Evolutionary conservation across 2,888 invertebrate genomes (phyloP).

Genomic region (Leptinotarsa rubiginosa): DNA sequence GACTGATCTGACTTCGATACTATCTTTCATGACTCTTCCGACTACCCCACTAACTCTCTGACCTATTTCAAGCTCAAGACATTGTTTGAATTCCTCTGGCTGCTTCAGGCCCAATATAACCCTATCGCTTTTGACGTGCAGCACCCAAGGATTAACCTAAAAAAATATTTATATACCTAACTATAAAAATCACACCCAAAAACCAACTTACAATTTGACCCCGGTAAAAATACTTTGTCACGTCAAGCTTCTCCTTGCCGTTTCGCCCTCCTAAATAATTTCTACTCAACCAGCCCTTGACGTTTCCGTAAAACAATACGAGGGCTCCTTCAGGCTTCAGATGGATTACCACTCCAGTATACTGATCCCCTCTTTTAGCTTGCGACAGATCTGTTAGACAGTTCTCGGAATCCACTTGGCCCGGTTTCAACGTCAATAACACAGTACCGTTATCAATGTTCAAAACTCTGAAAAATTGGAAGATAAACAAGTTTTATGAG

Average conservation of each 20-base stretch:
- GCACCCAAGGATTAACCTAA: conserved; percentile 69
- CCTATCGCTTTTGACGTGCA: conserved; percentile 63
- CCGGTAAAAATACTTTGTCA: conserved; percentile 68
- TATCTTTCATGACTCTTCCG: conserved; percentile 58
- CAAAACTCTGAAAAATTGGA: conserved; percentile 67
- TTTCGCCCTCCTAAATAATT: conserved; percentile 52
- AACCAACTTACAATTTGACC: conserved; percentile 71
- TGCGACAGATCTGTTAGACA: conserved; percentile 69
- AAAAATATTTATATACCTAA: conserved; percentile 31
- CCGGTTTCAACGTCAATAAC: conserved; percentile 75
- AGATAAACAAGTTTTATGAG: neutral
- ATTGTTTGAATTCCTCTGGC: conserved; percentile 49
- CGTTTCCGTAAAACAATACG: conserved; percentile 72
- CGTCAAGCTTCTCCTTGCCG: conserved; percentile 51
- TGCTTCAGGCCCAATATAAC: conserved; percentile 66
- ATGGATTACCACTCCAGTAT: conserved; percentile 71
- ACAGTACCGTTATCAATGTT: conserved; percentile 66
- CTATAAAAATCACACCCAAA: too few species aligned
- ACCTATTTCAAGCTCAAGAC: conserved; percentile 61
- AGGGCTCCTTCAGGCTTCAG: conserved; percentile 68
- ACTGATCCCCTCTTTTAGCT: conserved; percentile 68
- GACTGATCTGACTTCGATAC: conserved; percentile 62
- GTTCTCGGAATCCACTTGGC: conserved; percentile 71
- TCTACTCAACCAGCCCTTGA: conserved; percentile 67
- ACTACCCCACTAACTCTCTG: conserved; percentile 64